phyloP scores from a whole-genome alignment of 2,888 invertebrate species.

The Drosophila borealis region DNA sequence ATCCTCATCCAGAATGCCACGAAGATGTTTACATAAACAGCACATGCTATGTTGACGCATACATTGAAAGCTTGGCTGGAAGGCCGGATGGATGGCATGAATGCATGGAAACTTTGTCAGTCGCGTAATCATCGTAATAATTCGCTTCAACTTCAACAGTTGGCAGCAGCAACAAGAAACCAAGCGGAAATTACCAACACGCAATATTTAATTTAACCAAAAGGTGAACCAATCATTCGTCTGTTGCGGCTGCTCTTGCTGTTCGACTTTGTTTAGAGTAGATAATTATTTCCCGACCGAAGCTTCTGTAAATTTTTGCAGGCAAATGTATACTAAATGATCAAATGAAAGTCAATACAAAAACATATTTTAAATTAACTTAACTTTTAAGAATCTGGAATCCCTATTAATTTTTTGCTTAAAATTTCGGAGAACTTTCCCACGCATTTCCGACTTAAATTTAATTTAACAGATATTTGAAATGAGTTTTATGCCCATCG shows the following conservation, averaged over 20 bases:
- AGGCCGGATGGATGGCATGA: conserved; percentile 73
- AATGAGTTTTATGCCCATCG: too few relatives aligned
- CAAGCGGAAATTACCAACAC: conserved; percentile 83
- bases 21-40: conserved; percentile 69
- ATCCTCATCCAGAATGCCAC: conserved; percentile 79
- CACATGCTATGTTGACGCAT: conserved; percentile 66
- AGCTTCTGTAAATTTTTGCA: conserved; percentile 37
- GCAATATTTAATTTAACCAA: conserved; percentile 83
- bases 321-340: not conserved
- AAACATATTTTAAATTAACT: too few relatives aligned
- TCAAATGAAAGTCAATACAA: too few relatives aligned
- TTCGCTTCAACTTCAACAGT: conserved; percentile 73
- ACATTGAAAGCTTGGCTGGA: conserved; percentile 49
- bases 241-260: conserved; percentile 43
- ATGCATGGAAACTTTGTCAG: conserved; percentile 77
- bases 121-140: conserved; percentile 80
- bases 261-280: conserved; percentile 19
- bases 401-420: too few relatives aligned
- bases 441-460: too few relatives aligned
- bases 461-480: too few relatives aligned
- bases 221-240: conserved; percentile 76
- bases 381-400: too few relatives aligned
- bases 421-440: too few relatives aligned
- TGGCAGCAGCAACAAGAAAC: conserved; percentile 75
- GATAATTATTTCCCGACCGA: conserved; percentile 27